A percentile compares a stretch with the other conserved stretches of the same genome.
These are phyloP conservation scores for Tiliqua scincoides DNA, from an alignment of 2,113 vertebrate genomes.

Conservation along the genomic window DNA sequence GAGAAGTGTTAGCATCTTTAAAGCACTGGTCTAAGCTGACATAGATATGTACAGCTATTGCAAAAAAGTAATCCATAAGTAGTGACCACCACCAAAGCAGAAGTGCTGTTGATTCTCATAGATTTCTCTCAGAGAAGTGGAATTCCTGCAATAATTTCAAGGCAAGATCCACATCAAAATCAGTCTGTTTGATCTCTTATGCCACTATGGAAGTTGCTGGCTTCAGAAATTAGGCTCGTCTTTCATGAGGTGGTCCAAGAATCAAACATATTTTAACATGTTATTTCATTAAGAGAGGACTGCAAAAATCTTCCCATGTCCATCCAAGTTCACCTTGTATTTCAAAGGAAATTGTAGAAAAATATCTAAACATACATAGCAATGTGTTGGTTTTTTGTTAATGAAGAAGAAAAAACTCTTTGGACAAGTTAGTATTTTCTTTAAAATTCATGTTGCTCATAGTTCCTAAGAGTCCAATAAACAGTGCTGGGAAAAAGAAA, in stretches of 20 bases:
- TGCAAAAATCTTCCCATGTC: not conserved
- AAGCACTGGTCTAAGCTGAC: not conserved
- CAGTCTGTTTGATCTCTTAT: not conserved
- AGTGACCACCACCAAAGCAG: not conserved
- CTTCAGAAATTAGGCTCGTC: not conserved
- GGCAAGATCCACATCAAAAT: not conserved
- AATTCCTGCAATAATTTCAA: not conserved
- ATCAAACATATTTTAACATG: not conserved
- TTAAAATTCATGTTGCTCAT: not conserved
- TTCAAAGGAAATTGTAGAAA: not conserved
- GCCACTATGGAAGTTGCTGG: not conserved
- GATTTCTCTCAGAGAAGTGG: not conserved
- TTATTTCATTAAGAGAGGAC: not conserved
- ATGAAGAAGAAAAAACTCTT: not conserved
- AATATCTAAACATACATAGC: not conserved
- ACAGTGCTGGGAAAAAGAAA: not conserved
- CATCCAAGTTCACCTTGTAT: not conserved
- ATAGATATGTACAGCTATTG: conserved; percentile 11
- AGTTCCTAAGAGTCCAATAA: not conserved
- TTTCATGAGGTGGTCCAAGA: not conserved
- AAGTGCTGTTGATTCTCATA: not conserved
- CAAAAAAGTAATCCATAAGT: not conserved
- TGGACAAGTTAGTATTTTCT: not conserved
- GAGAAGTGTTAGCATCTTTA: conserved; percentile 6
- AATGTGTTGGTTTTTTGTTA: not conserved